phyloP scores from a whole-genome alignment of 1,140 invertebrate species.

The Dinoponera quadriceps region DNA sequence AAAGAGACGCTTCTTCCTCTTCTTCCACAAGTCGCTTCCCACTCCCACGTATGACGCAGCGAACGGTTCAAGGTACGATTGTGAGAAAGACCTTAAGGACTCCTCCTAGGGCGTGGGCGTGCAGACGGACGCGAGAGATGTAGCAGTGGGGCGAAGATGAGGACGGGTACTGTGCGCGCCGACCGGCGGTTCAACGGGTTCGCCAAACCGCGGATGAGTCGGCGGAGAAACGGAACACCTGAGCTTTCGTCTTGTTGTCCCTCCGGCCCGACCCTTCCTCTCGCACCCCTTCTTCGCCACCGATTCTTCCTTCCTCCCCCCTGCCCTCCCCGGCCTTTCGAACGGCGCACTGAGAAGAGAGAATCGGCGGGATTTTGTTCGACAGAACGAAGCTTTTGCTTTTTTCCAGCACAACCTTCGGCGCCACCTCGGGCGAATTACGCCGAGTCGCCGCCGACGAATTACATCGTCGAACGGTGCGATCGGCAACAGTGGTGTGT shows the following conservation, averaged over 20 bases:
- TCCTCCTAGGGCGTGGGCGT: slow-evolving; percentile 70
- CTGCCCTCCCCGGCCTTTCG: slow-evolving; percentile 20
- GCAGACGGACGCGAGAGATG: slow-evolving; percentile 71
- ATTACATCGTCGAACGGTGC: no score
- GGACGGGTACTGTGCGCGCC: slow-evolving; percentile 61
- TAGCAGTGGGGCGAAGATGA: slow-evolving; percentile 71
- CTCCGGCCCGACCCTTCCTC: slow-evolving; percentile 39
- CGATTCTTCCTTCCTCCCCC: slow-evolving; percentile 35
- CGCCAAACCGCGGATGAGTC: slow-evolving; percentile 68
- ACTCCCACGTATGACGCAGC: slow-evolving; percentile 37
- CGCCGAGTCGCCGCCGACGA: no score
- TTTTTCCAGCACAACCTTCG: no score
- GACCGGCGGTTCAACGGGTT: slow-evolving; percentile 71
- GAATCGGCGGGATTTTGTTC: no score
- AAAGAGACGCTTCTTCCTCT: slow-evolving; percentile 34
- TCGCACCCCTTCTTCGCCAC: slow-evolving; percentile 35
- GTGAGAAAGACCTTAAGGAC: slow-evolving; percentile 70
- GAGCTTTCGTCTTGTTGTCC: slow-evolving; percentile 69
- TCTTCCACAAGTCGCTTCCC: slow-evolving; percentile 10
- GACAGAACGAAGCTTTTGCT: no score
- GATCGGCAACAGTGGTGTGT: no score
- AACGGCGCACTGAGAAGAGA: no score
- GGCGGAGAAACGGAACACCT: slow-evolving; percentile 77
- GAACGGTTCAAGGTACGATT: slow-evolving; percentile 57
- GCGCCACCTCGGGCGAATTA: no score